A percentile compares a stretch with the other conserved stretches of the same genome.
These are phyloP conservation scores for Hyposmocoma kahamanoa DNA, from an alignment of 1,140 invertebrate species.

Conservation along the genomic window DNA sequence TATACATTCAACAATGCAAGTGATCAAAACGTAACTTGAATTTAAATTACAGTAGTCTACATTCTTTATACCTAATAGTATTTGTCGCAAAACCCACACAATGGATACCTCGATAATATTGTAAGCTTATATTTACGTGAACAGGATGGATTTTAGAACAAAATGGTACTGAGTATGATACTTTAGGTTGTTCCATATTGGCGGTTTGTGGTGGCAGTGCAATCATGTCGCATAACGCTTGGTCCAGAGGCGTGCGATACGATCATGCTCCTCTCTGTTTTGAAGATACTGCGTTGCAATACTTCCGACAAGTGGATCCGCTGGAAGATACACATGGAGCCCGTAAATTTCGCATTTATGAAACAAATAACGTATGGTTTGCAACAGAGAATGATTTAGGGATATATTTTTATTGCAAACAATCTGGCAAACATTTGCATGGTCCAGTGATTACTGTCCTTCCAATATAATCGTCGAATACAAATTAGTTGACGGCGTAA, in stretches of 20 bases:
- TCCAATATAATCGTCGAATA: too few relatives aligned
- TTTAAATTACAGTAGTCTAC: too few relatives aligned
- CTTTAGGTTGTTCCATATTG: constrained; percentile 26
- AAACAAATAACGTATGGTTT: too few relatives aligned
- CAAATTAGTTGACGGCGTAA: too few relatives aligned
- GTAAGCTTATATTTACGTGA: constrained; percentile 56
- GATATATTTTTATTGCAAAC: too few relatives aligned
- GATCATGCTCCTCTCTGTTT: constrained; percentile 97
- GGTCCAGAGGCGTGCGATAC: constrained; percentile 98
- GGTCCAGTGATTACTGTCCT: too few relatives aligned
- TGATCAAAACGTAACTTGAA: too few relatives aligned
- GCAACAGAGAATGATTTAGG: too few relatives aligned
- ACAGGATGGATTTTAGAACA: constrained; percentile 60
- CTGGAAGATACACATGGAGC: too few relatives aligned
- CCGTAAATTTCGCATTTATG: too few relatives aligned
- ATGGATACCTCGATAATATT: constrained; percentile 28
- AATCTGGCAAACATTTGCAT: too few relatives aligned
- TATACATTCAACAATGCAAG: too few relatives aligned
- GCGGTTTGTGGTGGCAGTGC: constrained; percentile 18
- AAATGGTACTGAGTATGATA: constrained; percentile 58
- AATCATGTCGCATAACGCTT: constrained; percentile 97
- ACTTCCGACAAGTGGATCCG: constrained; percentile 97
- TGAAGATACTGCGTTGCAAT: constrained; percentile 98
- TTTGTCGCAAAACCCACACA: constrained; percentile 17
- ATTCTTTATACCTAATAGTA: not conserved